Conservation (phyloP, 2,113 vertebrate genomes). For the Laticauda colubrina region DNA sequence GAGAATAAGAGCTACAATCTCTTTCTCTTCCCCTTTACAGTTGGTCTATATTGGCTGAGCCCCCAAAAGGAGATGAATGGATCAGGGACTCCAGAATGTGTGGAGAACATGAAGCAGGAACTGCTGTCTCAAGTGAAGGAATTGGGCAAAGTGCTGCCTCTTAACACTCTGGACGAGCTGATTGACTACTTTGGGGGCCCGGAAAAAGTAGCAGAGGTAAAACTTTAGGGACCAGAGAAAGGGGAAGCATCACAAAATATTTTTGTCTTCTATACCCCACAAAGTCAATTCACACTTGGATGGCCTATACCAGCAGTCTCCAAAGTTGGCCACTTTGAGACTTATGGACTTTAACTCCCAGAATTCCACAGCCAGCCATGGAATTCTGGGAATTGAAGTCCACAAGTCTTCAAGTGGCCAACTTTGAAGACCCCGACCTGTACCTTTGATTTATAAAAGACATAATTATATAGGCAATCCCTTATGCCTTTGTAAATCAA, state of each 20-base stretch:
- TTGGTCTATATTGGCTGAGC: constrained; percentile 35
- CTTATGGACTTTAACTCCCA: background rate
- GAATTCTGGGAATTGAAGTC: background rate
- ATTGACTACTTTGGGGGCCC: constrained; percentile 93
- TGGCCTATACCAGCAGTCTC: background rate
- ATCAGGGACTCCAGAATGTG: constrained; percentile 61
- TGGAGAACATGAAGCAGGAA: constrained; percentile 87
- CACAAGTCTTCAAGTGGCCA: background rate
- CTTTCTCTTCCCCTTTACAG: constrained; percentile 3
- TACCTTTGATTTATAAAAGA: background rate
- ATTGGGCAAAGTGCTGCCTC: constrained; percentile 92
- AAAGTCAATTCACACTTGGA: background rate
- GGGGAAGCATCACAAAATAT: background rate
- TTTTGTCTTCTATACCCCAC: background rate
- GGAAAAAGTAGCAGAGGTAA: constrained; percentile 90
- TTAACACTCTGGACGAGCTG: constrained; percentile 94
- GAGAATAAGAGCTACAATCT: background rate
- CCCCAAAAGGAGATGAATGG: constrained; percentile 60
- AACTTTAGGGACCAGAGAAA: background rate
- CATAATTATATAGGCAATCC: background rate
- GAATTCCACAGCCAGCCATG: background rate
- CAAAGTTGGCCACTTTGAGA: background rate
- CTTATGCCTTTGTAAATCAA: too few relatives aligned
- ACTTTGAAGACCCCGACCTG: background rate
- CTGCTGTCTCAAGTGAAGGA: constrained; percentile 85